A percentile compares a stretch with the other conserved stretches of the same genome.
phyloP scores from a whole-genome alignment of 2,797 vertebrate species.

The Falco peregrinus region DNA sequence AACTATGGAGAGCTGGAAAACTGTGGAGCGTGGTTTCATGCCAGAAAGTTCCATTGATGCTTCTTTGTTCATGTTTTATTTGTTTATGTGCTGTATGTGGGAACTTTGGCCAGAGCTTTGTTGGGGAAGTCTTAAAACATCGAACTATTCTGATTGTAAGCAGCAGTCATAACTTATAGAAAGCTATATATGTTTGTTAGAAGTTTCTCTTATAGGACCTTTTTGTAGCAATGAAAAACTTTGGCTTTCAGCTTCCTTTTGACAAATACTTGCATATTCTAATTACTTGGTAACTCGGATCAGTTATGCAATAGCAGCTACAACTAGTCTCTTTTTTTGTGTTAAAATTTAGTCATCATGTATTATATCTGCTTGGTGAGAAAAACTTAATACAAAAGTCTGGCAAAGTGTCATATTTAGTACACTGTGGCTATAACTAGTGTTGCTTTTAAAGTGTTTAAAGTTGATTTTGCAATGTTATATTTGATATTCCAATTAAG shows the following conservation, averaged over 20 bases:
- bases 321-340: neutral
- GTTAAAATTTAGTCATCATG: neutral
- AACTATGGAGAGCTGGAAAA: neutral
- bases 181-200: neutral
- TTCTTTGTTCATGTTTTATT: neutral
- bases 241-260: neutral
- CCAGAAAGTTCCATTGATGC: neutral
- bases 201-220: neutral
- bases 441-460: neutral
- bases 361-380: neutral
- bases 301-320: neutral
- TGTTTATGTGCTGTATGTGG: neutral
- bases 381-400: neutral
- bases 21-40: neutral
- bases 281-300: neutral
- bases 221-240: neutral
- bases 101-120: neutral
- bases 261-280: neutral
- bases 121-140: neutral
- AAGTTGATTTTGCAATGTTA: neutral
- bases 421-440: neutral
- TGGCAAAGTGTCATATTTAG: neutral
- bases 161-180: neutral
- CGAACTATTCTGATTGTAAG: neutral
- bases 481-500: neutral